Evolutionary conservation across 1,140 invertebrate species (phyloP).

Genomic region (Oryctes rhinoceros): DNA sequence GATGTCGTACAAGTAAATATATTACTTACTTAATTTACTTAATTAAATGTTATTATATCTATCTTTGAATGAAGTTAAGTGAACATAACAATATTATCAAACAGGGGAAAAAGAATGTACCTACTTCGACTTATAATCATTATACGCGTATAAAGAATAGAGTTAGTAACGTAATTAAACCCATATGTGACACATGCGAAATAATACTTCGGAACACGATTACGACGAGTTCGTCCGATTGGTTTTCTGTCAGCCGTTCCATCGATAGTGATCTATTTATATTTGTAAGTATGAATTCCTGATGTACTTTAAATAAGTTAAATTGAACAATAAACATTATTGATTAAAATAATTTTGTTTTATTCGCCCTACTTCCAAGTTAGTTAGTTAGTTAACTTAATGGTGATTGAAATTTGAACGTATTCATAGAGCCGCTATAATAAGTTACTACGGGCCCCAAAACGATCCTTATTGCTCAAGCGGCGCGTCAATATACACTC

Average conservation of each 20-base stretch:
- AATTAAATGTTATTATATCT: conserved; percentile 9
- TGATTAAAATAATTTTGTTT: conserved; percentile 20
- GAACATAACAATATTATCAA: conserved; percentile 33
- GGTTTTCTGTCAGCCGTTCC: background rate
- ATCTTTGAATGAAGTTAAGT: conserved; percentile 7
- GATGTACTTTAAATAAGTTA: conserved; percentile 23
- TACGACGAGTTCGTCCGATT: background rate
- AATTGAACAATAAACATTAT: conserved; percentile 30
- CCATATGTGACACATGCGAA: conserved; percentile 20
- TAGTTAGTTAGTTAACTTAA: background rate
- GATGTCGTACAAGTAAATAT: conserved; percentile 7
- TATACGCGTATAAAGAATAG: conserved; percentile 1
- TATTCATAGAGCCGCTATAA: too few species aligned
- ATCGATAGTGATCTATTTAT: conserved; percentile 3
- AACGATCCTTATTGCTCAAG: too few species aligned
- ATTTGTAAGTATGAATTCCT: conserved; percentile 27
- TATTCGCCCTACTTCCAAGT: background rate
- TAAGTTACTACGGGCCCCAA: too few species aligned
- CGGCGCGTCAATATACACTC: too few species aligned
- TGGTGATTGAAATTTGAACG: background rate
- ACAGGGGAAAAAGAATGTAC: background rate
- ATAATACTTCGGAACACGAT: background rate
- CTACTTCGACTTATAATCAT: background rate
- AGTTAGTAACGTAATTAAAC: conserved; percentile 20
- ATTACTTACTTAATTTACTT: background rate